Percentiles rank a stretch among this genome's conserved stretches.
phyloP scores from a whole-genome alignment of 2,113 vertebrate genomes.

The Tragelaphus imberbis region DNA sequence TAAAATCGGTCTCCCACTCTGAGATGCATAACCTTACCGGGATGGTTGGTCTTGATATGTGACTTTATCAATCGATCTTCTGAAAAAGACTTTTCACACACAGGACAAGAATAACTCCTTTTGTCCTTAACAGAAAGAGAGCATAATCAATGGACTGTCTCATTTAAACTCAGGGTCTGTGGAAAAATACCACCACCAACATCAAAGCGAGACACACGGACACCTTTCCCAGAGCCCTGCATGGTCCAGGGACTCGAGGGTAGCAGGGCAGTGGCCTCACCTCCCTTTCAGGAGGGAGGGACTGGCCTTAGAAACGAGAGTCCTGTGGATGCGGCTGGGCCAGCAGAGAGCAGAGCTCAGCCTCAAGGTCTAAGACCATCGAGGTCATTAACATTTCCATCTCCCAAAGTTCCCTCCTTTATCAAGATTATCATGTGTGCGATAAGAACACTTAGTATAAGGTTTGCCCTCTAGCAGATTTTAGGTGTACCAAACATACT shows the following conservation, averaged over 20 bases:
- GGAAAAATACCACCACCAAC: background rate
- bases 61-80: conserved; percentile 91
- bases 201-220: background rate
- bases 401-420: background rate
- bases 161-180: background rate
- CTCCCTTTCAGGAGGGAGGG: background rate
- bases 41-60: conserved; percentile 93
- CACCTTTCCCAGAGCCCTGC: background rate
- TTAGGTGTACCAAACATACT: background rate
- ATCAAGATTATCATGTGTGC: background rate
- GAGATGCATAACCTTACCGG: conserved; percentile 83
- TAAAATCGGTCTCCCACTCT: background rate
- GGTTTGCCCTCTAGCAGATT: background rate
- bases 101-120: conserved; percentile 89
- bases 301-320: rapidly evolving
- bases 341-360: background rate
- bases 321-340: background rate
- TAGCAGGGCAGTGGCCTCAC: rapidly evolving
- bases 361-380: background rate
- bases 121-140: conserved; percentile 84
- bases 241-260: background rate
- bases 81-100: conserved; percentile 90
- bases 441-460: background rate
- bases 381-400: background rate
- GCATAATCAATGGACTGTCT: background rate